Percentiles rank a stretch among this genome's conserved stretches.
Evolutionary conservation across 2,888 invertebrate genomes (phyloP).

Genomic region (Bursaphelenchus okinawaensis): DNA sequence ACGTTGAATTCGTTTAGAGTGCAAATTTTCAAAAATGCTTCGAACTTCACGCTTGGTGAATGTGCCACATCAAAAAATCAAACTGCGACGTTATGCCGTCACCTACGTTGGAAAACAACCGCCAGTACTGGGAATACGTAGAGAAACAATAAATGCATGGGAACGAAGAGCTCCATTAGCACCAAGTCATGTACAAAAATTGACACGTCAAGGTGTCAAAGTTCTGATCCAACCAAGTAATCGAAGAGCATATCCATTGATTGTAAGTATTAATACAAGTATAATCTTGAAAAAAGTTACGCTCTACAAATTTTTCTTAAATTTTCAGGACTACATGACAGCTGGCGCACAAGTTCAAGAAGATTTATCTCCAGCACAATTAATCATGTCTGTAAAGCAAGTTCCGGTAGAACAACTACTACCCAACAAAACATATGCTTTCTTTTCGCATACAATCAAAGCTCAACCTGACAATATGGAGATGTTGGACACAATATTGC

Average conservation of each 20-base stretch:
- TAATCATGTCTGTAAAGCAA: constrained; percentile 96
- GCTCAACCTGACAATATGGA: constrained; percentile 98
- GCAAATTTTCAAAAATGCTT: neutral
- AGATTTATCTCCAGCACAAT: constrained; percentile 88
- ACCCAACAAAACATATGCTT: constrained; percentile 92
- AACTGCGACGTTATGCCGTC: neutral
- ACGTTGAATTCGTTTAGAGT: too few relatives aligned
- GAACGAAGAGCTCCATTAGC: constrained; percentile 82
- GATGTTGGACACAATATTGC: constrained; percentile 85
- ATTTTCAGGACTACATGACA: constrained; percentile 73
- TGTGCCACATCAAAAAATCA: neutral
- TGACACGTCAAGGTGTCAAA: constrained; percentile 35
- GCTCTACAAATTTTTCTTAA: neutral
- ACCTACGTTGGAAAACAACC: neutral
- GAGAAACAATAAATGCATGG: constrained; percentile 64
- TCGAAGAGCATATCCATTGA: constrained; percentile 89
- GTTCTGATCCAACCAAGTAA: constrained; percentile 98
- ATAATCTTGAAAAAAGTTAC: constrained; percentile 10
- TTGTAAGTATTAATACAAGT: constrained; percentile 65
- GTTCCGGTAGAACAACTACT: constrained; percentile 74
- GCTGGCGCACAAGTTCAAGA: constrained; percentile 90
- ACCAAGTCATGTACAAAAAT: constrained; percentile 80
- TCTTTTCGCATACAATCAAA: constrained; percentile 98
- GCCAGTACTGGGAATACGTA: constrained; percentile 51
- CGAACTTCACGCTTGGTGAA: neutral